Base-by-base conservation (phyloP, 2,113 vertebrate genomes). In the Halichoeres trimaculatus region DNA sequence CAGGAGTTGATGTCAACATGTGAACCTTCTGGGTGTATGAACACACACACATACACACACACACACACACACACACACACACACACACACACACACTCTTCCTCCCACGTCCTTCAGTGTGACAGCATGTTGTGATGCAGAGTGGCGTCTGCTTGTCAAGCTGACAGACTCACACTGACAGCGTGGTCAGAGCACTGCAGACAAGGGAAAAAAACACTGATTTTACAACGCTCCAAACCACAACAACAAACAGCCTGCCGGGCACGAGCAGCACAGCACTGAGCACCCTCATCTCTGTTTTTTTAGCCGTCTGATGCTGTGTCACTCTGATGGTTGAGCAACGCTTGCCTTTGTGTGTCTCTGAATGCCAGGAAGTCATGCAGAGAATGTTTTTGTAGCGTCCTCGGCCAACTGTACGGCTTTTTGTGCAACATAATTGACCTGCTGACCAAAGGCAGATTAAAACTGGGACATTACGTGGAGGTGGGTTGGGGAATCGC, bases 71-170 rank as follows among this genome's bases (percentile, higher is more conserved):
- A 51, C 70, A 50, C 38, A 38, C 58, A 58, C 47, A 79, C 68
- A 76, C 30, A 48, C 4, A 13, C 45, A n/a, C 7, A 70, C 55
- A 84, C 13, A 65, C 76, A 78, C 77, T 64, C 80, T 38, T 84
- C 87, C 74, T 76, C 89, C 73, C 76, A 77, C 81, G 1, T 83
- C 85, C 85, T 80, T 83, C 83, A 77, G 59, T 56, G 56, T 89
- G 90, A 87, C 90, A 88, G 88, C 84, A 66, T 86, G 83, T 87
- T 75, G 77, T 84, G 86, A 91, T 91, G 84, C 85, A 85, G 89
- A 91, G 85, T 93, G 91, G 85, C 88, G 80, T 86, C 87, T 89
- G 87, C 88, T 88, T 61, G 52, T 91, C 90, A 90, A 76, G 78
- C 84, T 91, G 90, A 91, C 84, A 85, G 85, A 90, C 84, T 86